Evolutionary conservation across 2,113 vertebrate genomes (phyloP), one percentile per base, ranked within the genome.

Genomic region (Tiliqua scincoides): DNA sequence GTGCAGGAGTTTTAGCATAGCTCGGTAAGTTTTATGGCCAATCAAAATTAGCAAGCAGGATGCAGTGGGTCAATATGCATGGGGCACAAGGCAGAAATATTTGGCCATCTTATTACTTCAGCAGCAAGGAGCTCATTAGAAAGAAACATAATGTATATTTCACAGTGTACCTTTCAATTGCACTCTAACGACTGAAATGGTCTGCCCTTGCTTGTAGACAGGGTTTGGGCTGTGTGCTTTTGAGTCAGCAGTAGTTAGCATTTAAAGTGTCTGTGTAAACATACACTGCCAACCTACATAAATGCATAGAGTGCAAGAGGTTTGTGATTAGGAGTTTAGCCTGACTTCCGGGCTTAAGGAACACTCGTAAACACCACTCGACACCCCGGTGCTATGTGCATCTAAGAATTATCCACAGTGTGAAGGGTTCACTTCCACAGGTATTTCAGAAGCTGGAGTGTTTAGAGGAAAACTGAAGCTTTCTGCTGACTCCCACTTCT

Each of bases 221-320:
- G 7, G n/a, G 79, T 87, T 86, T 4, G 82, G 82, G 85, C 40
- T 2, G 32, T 85, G 40, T 88, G 61, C 82, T 92, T 90, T 17
- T n/a, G 23, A 92, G 67, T 87, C 85, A 91, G 68, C 72, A 74
- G 37, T 89, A 94, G 92, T 93, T 93, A 93, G 91, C 76, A 74
- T 85, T 86, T 92, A 86, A 91, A 92, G 65, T 85, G 75, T 78
- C 90, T 91, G n/a, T 59, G 23, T 87, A 93, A 89, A 89, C 54
- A 85, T 90, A 88, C 73, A 90, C 85, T 93, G 57, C 74, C 88
- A 93, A 92, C 91, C 89, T 94, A 94, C 93, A 91, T 79, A 93
- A 93, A 81, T 85, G 74, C 83, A 90, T 84, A 65, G 92, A 59
- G 86, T 90, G 54, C 79, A 79, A 89, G 89, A 91, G 88, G 52